These are phyloP conservation scores for Campaea margaritaria DNA, from an alignment of 2,888 invertebrate species.

Conservation along the genomic window DNA sequence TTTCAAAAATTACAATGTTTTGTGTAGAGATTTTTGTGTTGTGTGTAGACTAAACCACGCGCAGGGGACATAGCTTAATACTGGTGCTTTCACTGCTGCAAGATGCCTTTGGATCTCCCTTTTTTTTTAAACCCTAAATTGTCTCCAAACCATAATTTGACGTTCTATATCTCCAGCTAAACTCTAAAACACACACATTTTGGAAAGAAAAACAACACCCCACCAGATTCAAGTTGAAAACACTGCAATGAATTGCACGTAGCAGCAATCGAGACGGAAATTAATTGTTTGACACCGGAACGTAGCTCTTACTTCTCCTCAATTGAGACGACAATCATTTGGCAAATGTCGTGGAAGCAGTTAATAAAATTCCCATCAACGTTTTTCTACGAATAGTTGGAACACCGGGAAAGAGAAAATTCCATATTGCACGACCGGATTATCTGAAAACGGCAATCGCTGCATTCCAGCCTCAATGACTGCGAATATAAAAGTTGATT, in stretches of 20 bases:
- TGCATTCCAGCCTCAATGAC: conserved; percentile 58
- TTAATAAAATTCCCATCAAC: conserved; percentile 72
- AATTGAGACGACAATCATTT: conserved; percentile 51
- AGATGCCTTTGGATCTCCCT: no score
- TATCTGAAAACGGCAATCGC: conserved; percentile 49
- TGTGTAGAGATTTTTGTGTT: no score
- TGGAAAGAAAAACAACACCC: conserved; percentile 22
- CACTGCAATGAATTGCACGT: conserved; percentile 37
- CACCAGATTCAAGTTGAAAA: conserved; percentile 10
- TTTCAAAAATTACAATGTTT: no score
- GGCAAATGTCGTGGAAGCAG: conserved; percentile 51
- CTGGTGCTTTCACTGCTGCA: no score
- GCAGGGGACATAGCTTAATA: no score
- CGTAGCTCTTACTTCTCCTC: conserved; percentile 43
- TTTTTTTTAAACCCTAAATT: no score
- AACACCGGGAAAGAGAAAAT: conserved; percentile 66
- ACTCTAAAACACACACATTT: conserved; percentile 7
- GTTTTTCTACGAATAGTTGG: conserved; percentile 65
- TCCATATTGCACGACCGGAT: conserved; percentile 54
- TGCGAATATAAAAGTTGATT: conserved; percentile 63
- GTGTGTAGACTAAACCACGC: no score
- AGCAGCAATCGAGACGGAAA: conserved; percentile 49
- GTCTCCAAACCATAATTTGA: not conserved
- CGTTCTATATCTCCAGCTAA: not conserved
- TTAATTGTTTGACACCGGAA: conserved; percentile 52